Base-by-base conservation (phyloP, 2,113 vertebrate species). In the Poicephalus meyeri region DNA sequence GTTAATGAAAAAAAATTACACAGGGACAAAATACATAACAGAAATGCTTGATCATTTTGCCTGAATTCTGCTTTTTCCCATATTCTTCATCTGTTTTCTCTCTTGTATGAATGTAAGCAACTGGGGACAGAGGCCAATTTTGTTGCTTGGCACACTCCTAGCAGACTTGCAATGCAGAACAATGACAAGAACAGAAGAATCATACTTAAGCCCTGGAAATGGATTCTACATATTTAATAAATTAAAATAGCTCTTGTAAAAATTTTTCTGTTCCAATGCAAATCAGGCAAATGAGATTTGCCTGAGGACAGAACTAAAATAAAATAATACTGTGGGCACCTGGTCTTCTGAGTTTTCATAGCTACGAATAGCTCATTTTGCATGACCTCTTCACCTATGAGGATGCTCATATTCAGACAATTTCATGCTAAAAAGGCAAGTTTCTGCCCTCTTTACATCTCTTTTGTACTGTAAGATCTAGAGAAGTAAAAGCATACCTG, bases 401-500 rank as follows among this genome's bases (percentile, higher is more conserved):
- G 21, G 53, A 70, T n/a, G 33, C 17, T 76, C 28, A 3, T 12
- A 42, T 39, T 89, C 28, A 31, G 37, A 60, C 9, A 56, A 10
- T 4, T 23, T 60, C 8, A 2, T 20, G 39, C 50, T 41, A 29
- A 55, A 71, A 71, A 88, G 17, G 19, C 11, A 39, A 7, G 1
- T 69, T 74, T 52, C 68, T 5, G 3, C 23, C 7, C 31, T 66
- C 58, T 26, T 4, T 1, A 35, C 50, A 26, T 10, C 56, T n/a
- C 35, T 61, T 17, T 19, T 23, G 61, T 10, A 29, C 31, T 4
- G 2, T 20, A 63, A 84, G 28, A 47, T 8, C 21, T 0, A 25
- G 13, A 86, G 52, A 80, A 71, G 11, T 16, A 17, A 21, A 92
- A 10, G 28, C 94, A 0, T 99, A 99, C 99, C 99, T 99, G 99